Percentiles rank a stretch among this genome's conserved stretches.
These are phyloP conservation scores for Zygogramma bicolorata DNA, from an alignment of 2,888 invertebrate genomes.

Conservation along the genomic window DNA sequence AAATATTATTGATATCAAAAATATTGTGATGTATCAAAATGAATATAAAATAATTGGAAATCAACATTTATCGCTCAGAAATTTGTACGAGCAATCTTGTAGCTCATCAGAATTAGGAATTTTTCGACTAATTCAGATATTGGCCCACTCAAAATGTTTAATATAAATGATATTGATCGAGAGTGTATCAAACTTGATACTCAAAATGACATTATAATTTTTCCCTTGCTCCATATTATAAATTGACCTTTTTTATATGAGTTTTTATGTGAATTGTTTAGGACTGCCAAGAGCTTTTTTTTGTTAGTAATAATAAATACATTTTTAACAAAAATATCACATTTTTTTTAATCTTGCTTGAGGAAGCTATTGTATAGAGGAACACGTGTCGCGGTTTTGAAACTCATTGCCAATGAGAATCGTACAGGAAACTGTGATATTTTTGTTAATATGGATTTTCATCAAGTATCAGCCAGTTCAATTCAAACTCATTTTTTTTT, in stretches of 20 bases:
- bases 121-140: constrained; percentile 11
- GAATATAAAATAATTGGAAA: constrained; percentile 25
- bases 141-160: constrained; percentile 20
- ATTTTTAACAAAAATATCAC: too few species aligned
- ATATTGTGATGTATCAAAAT: constrained; percentile 15
- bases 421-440: too few species aligned
- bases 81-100: constrained; percentile 25
- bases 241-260: background rate
- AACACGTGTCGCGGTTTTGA: too few species aligned
- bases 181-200: constrained; percentile 24
- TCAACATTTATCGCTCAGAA: constrained; percentile 3
- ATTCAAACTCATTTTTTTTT: background rate
- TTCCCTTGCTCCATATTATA: constrained; percentile 25
- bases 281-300: too few species aligned
- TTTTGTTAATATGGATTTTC: too few species aligned
- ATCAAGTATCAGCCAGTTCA: too few species aligned
- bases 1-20: constrained; percentile 18
- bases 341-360: too few species aligned
- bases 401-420: too few species aligned
- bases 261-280: too few species aligned
- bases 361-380: too few species aligned
- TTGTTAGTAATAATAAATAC: constrained; percentile 1
- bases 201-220: constrained; percentile 25
- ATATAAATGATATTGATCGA: constrained; percentile 14
- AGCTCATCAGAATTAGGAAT: constrained; percentile 27